Evolutionary conservation across 2,888 invertebrate species (phyloP), one percentile per base, ranked within the genome.

Genomic region (Hirtodrosophila histrioides): DNA sequence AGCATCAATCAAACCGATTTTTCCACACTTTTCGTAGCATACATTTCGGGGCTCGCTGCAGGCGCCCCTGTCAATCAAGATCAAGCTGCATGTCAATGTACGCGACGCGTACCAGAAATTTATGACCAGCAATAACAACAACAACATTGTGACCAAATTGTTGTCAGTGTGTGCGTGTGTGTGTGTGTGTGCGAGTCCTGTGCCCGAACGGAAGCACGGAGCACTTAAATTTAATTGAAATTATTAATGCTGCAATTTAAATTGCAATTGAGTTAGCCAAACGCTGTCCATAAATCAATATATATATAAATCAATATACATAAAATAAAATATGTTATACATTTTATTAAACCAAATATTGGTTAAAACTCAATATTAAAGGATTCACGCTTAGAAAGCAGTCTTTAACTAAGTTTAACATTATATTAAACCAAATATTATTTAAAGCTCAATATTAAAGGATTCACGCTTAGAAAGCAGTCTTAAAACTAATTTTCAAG

Each of bases 1-100:
- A 73, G 76, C 86, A 88, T 82, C 86, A 83, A 82, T 88, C 82
- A 82, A 76, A 73, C 46, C 23, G 54, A 8, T 45, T 66, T 74
- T 68, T 63, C 17, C 17, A 17, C 17, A 17, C 17, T 17, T 71
- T 50, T 51, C 48, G 44, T 50, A 51, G 65, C 67, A 63, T 51
- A 66, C 53, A 51, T 78, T 78, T 75, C 33, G 44, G 62, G 43
- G 50, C 44, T 17, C 39, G n/a, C 39, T 80, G 60, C 53, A 58
- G 39, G 57, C 58, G 27, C 39, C 37, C 58, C 58, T 61, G 56
- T 54, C 70, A 78, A 82, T 69, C 75, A 45, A 69, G 72, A 31
- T 29, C 45, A 55, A 29, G 66, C 58, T 75, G 71, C 76, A 75
- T 79, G 86, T 63, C 83, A 70, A 69, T 80, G 63, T 77, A 33